Base-by-base conservation (phyloP, 2,888 invertebrate species). In the Cephus nigrinus region DNA sequence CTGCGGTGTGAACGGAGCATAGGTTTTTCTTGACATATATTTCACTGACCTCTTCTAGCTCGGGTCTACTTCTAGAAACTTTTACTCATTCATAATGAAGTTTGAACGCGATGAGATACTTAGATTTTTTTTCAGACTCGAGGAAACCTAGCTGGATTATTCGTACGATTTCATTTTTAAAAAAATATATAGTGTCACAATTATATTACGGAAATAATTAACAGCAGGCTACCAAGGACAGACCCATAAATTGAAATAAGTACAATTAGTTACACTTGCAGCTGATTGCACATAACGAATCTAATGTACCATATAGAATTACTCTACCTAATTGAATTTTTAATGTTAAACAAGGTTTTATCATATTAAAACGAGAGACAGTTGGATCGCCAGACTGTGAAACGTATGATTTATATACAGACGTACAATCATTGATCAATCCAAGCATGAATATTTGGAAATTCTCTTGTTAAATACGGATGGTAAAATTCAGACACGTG, bases 401-500 rank as follows among this genome's bases (percentile, higher is more conserved):
- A 55, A 23, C 40, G 1, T 40, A 55, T 55, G 23, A 55, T 55
- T 55, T 55, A 55, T 55, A 40, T 55, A 15, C 5, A 23, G 40
- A 55, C 40, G 23, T 40, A 40, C 23, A 23, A 40, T 40, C 40
- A 2, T 40, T 55, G 23, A 55, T 55, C 40, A 55, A 55, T 55
- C 23, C 40, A 55, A 23, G 23, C 5, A 55, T 55, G 40, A 55
- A 55, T 23, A 9, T 55, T 55, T 23, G 40, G 9, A 23, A 55
- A 55, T 23, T 55, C 5, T 55, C 40, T 4, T 9, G 40, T 55
- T 55, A 55, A 55, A 35, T 12, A 74, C 74, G 74, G 35, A 33
- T 74, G n/a, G 35, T 30, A 34, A 34, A n/a, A n/a, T 34, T 31
- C 68, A 31, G 30, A 80, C 80, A 77, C 78, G 84, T 79, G 86